Evolutionary conservation across 2,113 vertebrate species (phyloP).

Genomic region (Ardeotis arabs): DNA sequence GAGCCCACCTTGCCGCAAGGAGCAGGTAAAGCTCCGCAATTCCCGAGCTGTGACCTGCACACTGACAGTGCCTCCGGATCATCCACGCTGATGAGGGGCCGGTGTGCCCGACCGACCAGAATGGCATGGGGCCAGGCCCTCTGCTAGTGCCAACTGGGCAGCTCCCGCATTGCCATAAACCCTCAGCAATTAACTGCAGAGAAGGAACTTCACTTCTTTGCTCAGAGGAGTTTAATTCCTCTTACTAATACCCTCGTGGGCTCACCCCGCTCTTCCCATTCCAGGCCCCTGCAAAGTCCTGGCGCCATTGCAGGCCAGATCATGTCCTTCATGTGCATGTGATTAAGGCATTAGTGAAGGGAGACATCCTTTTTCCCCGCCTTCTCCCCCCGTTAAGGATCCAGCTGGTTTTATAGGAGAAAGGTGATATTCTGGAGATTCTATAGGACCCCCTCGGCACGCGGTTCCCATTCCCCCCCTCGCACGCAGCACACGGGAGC

Average conservation of each 20-base stretch:
- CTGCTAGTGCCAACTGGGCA: not conserved
- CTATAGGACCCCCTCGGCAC: fast-evolving
- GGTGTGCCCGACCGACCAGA: not conserved
- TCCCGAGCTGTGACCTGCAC: not conserved
- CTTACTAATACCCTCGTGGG: not conserved
- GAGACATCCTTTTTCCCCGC: not conserved
- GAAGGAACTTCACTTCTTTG: not conserved
- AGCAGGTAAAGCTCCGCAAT: not conserved
- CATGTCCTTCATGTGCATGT: not conserved
- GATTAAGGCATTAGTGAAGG: not conserved
- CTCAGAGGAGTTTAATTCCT: not conserved
- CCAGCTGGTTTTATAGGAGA: not conserved
- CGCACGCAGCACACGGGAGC: fast-evolving
- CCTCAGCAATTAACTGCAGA: not conserved
- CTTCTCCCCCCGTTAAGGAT: not conserved
- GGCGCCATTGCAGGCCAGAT: not conserved
- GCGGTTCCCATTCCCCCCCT: not conserved
- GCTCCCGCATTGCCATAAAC: not conserved
- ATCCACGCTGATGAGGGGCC: not conserved
- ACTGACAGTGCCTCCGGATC: not conserved
- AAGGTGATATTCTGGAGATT: too few species aligned
- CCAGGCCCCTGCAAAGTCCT: not conserved
- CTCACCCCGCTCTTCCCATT: not conserved
- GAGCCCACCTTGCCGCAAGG: not conserved
- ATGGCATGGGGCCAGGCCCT: fast-evolving